Evolutionary conservation across 2,113 vertebrate genomes (phyloP), one percentile per base, ranked within the genome.

Genomic region (Ptyas mucosa): DNA sequence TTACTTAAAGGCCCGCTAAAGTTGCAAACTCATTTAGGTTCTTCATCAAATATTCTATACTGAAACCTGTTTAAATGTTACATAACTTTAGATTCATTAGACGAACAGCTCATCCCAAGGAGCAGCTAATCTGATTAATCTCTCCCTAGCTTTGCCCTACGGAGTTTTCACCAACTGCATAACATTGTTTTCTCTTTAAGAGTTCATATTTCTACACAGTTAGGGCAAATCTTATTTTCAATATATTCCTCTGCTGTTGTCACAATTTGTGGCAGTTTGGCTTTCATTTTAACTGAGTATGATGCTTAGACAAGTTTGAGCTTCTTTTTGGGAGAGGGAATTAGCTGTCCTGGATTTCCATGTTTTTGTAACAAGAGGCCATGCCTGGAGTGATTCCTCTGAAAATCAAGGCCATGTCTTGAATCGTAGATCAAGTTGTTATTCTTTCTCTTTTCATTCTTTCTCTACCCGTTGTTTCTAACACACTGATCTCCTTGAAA

Each of bases 391-490:
- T 88, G 64, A 51, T 57, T 61, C 69, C 55, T 18, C 53, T 91
- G n/a, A 81, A 90, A 75, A 26, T 34, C 61, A 64, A 93, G 93
- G 24, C 29, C 57, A 91, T 69, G 87, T 5, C 53, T 88, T 10
- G 49, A 91, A 90, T 69, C 53, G 89, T 49, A 94, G 20, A 21
- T 12, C 64, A 57, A 0, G 24, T 90, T 85, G 5, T 23, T 96
- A 88, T 46, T 88, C 3, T 90, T 9, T 94, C 24, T 3, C 75
- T 55, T 54, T 94, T 86, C n/a, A 39, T 86, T 93, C 12, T 34
- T 69, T 69, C 64, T 69, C 64, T 92, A 94, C 81, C 87, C 57
- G 1, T 21, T 93, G 93, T 91, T 2, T 89, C 81, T 88, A 51
- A 69, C 90, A 93, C 91, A 51, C 3, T 85, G 51, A 87, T 51